These are phyloP conservation scores for Oenanthe melanoleuca DNA, from an alignment of 2,113 vertebrate species.

Conservation along the genomic window DNA sequence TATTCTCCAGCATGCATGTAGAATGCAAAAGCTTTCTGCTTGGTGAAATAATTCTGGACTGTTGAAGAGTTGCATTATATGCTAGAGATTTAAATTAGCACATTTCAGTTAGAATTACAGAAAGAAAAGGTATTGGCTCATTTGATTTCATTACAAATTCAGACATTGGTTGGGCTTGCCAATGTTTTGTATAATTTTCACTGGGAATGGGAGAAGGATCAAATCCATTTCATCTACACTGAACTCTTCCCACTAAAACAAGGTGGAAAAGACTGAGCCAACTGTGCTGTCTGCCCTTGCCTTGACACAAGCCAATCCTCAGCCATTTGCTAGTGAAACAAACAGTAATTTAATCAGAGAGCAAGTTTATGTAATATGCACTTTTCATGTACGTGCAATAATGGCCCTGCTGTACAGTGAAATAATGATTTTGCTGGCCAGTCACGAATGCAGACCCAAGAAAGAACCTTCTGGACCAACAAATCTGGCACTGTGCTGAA, in stretches of 20 bases:
- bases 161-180: neutral
- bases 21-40: neutral
- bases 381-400: neutral
- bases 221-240: neutral
- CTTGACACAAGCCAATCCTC: neutral
- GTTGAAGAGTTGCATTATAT: rapidly evolving
- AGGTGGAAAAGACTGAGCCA: neutral
- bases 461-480: neutral
- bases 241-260: neutral
- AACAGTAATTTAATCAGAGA: neutral
- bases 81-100: neutral
- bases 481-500: neutral
- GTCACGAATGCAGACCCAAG: neutral
- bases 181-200: slow-evolving; percentile 3
- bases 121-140: neutral
- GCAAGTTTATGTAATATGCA: neutral
- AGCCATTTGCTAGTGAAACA: neutral
- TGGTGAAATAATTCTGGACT: neutral
- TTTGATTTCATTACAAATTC: neutral
- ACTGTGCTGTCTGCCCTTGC: neutral
- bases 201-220: neutral
- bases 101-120: neutral
- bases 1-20: neutral
- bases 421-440: neutral
- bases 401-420: neutral